Conservation (phyloP, 1,140 invertebrate species). For the Chionoecetes opilio region DNA sequence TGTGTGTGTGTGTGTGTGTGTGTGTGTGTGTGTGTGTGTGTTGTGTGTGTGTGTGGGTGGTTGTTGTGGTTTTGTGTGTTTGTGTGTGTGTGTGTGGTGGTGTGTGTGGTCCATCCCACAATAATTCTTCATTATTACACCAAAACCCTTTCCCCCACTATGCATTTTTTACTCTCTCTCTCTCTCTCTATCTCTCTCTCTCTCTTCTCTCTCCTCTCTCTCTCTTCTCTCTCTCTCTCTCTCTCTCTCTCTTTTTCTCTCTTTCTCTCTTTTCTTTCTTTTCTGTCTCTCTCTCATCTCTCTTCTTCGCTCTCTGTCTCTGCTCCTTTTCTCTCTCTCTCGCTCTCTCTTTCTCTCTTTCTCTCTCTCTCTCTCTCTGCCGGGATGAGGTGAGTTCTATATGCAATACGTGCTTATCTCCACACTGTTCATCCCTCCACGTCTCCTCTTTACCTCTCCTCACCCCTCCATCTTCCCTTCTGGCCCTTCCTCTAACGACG, state of each 20-base stretch:
- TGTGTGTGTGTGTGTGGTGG: too few relatives aligned
- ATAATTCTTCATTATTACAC: too few relatives aligned
- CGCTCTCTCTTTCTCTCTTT: not conserved
- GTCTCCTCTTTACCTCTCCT: too few relatives aligned
- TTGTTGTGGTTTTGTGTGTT: not conserved
- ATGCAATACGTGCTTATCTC: conserved; percentile 28
- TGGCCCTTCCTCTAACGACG: not conserved
- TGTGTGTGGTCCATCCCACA: too few relatives aligned
- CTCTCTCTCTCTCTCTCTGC: not conserved
- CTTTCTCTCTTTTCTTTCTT: too few relatives aligned
- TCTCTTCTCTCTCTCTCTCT: not conserved
- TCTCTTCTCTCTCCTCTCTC: not conserved
- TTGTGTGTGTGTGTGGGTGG: too few relatives aligned
- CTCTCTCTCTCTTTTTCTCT: conserved; percentile 5
- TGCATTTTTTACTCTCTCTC: not conserved
- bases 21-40: not conserved
- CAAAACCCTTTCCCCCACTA: not conserved
- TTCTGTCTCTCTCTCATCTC: too few relatives aligned
- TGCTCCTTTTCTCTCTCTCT: not conserved
- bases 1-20: not conserved
- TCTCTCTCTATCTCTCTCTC: not conserved
- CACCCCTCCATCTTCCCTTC: not conserved
- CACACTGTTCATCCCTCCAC: not conserved
- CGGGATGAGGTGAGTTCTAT: not conserved
- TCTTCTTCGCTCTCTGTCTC: too few relatives aligned